phyloP scores from a whole-genome alignment of 2,797 vertebrate species.

The Nannoperca australis region DNA sequence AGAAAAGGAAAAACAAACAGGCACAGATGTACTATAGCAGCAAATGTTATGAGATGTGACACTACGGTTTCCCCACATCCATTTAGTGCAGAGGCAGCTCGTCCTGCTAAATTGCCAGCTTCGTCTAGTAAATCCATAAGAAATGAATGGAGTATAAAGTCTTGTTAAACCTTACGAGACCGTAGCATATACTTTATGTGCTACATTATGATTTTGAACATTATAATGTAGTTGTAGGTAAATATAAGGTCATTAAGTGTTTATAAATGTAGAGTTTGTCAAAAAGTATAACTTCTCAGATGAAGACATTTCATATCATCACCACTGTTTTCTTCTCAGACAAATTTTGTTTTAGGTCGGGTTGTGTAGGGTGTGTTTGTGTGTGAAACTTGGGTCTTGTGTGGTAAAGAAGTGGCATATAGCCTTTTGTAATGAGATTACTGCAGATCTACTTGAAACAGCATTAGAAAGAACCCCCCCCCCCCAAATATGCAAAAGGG shows the following conservation, averaged over 20 bases:
- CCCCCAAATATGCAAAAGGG: not conserved
- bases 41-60: slow-evolving; percentile 50
- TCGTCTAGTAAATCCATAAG: not conserved
- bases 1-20: slow-evolving; percentile 67
- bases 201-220: not conserved
- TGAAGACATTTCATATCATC: not conserved
- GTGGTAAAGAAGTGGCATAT: slow-evolving; percentile 9
- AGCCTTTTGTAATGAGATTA: slow-evolving; percentile 13
- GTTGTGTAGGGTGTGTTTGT: slow-evolving; percentile 28
- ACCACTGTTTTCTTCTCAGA: not conserved
- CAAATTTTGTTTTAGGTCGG: slow-evolving; percentile 50
- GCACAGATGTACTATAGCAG: slow-evolving; percentile 50
- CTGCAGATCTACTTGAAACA: slow-evolving; percentile 25
- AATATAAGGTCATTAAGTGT: not conserved
- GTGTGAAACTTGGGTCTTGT: slow-evolving; percentile 43
- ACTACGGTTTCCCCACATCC: slow-evolving; percentile 11
- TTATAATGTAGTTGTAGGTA: not conserved
- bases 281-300: not conserved
- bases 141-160: not conserved
- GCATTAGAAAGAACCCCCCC: not conserved
- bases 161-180: not conserved
- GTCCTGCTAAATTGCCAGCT: slow-evolving; percentile 5
- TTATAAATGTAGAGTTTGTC: not conserved
- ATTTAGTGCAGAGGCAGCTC: not conserved
- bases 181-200: too few relatives aligned